Evolutionary conservation across 2,113 vertebrate genomes (phyloP).

Genomic region (Gymnobelideus leadbeateri): DNA sequence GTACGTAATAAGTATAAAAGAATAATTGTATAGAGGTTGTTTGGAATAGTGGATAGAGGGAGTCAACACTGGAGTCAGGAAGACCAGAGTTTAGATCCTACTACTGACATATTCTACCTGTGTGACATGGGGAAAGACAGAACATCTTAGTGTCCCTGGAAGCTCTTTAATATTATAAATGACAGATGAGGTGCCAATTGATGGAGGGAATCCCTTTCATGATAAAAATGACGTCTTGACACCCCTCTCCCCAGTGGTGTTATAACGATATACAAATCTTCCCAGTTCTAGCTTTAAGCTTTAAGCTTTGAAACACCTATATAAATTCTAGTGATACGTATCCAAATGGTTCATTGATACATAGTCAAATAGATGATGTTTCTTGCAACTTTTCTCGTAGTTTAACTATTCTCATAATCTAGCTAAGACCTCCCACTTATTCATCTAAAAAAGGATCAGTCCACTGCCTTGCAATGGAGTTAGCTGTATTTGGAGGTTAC

Average conservation of each 20-base stretch:
- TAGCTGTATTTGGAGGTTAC: conserved; percentile 21
- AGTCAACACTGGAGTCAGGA: not conserved
- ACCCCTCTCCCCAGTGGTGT: not conserved
- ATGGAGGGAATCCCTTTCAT: not conserved
- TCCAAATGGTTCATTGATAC: conserved; percentile 55
- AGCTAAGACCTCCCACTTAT: conserved; percentile 36
- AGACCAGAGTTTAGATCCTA: not conserved
- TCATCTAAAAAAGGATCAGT: conserved; percentile 47
- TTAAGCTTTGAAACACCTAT: conserved; percentile 10
- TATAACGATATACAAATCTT: not conserved
- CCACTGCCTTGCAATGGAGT: not conserved
- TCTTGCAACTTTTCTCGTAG: not conserved
- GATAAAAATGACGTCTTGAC: not conserved
- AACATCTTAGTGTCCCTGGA: no score
- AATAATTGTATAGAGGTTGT: not conserved
- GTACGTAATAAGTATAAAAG: not conserved
- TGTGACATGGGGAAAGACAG: no score
- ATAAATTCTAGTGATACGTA: conserved; percentile 32
- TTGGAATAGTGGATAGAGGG: not conserved
- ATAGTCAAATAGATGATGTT: conserved; percentile 4
- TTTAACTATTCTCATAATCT: conserved; percentile 46
- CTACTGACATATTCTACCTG: no score
- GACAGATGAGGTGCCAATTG: not conserved
- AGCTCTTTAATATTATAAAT: not conserved
- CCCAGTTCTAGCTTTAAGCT: not conserved